phyloP scores from a whole-genome alignment of 2,797 vertebrate species.

The Spondyliosoma cantharus region DNA sequence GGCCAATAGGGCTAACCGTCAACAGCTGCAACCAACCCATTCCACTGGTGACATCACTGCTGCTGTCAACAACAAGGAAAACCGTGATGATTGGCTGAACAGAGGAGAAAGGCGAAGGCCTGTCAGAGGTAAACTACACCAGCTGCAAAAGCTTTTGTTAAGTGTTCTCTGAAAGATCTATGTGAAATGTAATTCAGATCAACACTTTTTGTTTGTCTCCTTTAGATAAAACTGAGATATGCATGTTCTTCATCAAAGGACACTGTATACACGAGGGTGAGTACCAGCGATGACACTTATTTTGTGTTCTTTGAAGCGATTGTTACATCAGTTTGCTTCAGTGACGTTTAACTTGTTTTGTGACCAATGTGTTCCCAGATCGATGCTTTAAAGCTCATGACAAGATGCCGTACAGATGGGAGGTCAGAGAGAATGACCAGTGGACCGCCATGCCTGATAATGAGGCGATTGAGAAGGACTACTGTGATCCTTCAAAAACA shows the following conservation, averaged over 20 bases:
- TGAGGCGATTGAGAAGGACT: slow-evolving; percentile 80
- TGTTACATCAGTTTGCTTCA: background rate
- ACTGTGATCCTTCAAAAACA: slow-evolving; percentile 76
- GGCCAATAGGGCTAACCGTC: background rate
- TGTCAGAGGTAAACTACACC: slow-evolving; percentile 41
- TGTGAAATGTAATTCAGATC: background rate
- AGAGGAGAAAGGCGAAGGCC: slow-evolving; percentile 2
- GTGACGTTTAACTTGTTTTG: background rate
- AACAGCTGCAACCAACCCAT: accelerated
- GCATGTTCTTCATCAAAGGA: slow-evolving; percentile 83
- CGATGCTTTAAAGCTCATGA: slow-evolving; percentile 76
- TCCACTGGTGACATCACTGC: background rate
- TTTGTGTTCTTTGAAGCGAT: background rate
- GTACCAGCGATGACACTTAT: background rate
- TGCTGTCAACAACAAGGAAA: accelerated
- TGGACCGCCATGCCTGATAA: slow-evolving; percentile 76
- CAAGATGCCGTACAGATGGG: slow-evolving; percentile 83
- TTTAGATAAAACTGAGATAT: slow-evolving; percentile 83
- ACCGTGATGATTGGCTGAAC: background rate
- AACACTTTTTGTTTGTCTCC: slow-evolving; percentile 12
- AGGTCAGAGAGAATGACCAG: slow-evolving; percentile 55
- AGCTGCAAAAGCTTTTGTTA: background rate
- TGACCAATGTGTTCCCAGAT: slow-evolving; percentile 56
- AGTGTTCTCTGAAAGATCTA: background rate
- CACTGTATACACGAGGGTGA: slow-evolving; percentile 79